phyloP scores from a whole-genome alignment of 2,113 vertebrate genomes.

The Tenrec ecaudatus region DNA sequence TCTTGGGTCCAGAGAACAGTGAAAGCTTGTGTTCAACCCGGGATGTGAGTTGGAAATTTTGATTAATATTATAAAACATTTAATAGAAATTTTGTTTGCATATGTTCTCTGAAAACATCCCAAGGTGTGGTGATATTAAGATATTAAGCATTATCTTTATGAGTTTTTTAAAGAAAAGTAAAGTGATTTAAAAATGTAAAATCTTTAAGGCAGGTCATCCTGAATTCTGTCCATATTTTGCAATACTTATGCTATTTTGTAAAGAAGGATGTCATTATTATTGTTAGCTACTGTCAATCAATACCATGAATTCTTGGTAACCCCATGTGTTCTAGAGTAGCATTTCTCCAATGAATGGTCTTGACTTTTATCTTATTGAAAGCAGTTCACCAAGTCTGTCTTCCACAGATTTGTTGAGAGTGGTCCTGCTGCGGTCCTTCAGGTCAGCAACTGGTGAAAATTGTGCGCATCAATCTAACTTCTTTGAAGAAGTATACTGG shows the following conservation, averaged over 20 bases:
- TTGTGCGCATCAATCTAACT: background rate
- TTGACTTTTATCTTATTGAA: background rate
- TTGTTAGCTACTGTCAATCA: background rate
- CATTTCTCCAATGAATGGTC: background rate
- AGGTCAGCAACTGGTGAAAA: too few relatives aligned
- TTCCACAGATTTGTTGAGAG: too few relatives aligned
- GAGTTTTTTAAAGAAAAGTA: background rate
- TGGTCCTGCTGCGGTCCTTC: too few relatives aligned
- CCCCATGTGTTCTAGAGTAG: background rate
- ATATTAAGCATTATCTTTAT: background rate
- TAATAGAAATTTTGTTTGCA: background rate
- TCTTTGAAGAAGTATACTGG: background rate
- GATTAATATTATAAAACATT: background rate
- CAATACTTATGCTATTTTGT: background rate
- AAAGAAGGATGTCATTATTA: background rate
- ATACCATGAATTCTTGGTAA: background rate
- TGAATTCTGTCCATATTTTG: background rate
- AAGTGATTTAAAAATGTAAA: background rate
- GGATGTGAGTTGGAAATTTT: conserved; percentile 89
- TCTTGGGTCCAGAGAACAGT: conserved; percentile 91
- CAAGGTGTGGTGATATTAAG: background rate
- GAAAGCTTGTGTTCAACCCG: conserved; percentile 88
- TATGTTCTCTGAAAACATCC: background rate
- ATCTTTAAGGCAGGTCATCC: background rate
- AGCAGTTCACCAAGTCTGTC: too few relatives aligned